Conservation (phyloP, 2,797 vertebrate species). For the Chloroceryle inda region DNA sequence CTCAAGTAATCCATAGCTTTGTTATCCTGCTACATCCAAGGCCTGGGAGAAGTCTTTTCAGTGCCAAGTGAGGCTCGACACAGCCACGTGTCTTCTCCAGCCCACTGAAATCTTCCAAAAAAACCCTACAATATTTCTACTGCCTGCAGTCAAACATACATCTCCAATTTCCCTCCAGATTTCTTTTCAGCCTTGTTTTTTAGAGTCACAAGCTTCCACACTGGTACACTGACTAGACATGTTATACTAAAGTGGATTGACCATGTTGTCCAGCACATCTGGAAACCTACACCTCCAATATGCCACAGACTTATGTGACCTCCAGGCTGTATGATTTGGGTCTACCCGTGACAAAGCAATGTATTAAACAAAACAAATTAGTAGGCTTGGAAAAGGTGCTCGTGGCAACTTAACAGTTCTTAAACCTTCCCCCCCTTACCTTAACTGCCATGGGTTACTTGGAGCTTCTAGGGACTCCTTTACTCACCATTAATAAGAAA, state of each 20-base stretch:
- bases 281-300: not conserved
- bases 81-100: not conserved
- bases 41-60: not conserved
- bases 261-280: not conserved
- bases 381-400: not conserved
- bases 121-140: not conserved
- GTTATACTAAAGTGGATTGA: not conserved
- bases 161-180: not conserved
- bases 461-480: not conserved
- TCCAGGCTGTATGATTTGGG: fast-evolving
- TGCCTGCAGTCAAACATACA: not conserved
- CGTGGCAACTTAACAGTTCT: not conserved
- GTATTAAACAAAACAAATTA: not conserved
- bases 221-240: not conserved
- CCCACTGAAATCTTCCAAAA: not conserved
- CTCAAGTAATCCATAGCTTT: not conserved
- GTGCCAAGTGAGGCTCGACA: not conserved
- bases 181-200: not conserved
- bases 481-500: not conserved
- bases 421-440: not conserved
- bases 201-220: not conserved
- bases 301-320: fast-evolving
- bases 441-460: not conserved
- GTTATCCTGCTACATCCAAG: not conserved
- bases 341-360: not conserved